A percentile compares a stretch with the other conserved stretches of the same genome.
Evolutionary conservation across 2,113 vertebrate genomes (phyloP).

Genomic region (Nannobrachium achirus): DNA sequence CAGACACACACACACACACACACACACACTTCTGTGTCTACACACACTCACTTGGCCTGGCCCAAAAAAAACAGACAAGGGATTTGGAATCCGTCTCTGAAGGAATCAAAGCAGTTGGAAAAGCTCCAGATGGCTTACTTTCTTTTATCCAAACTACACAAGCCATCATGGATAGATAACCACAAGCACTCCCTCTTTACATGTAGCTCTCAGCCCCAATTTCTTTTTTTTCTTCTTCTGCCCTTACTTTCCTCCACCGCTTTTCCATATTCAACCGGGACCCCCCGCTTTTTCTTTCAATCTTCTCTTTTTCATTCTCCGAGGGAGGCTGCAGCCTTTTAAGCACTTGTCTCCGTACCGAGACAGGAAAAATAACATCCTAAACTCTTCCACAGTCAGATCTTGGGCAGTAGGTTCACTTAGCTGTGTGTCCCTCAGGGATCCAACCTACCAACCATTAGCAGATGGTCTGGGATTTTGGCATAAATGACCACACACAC

Average conservation of each 20-base stretch:
- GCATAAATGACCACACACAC: background rate
- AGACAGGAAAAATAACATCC: constrained; percentile 49
- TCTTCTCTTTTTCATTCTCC: constrained; percentile 9
- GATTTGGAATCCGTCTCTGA: constrained; percentile 7
- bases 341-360: constrained; percentile 45
- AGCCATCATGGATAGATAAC: constrained; percentile 23
- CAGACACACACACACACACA: no score
- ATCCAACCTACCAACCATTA: constrained; percentile 43
- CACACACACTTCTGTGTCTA: background rate
- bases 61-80: background rate
- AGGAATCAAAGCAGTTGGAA: constrained; percentile 37
- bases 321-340: constrained; percentile 35
- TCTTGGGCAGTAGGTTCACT: constrained; percentile 40
- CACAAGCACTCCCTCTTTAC: constrained; percentile 3
- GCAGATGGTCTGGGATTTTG: constrained; percentile 44
- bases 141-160: constrained; percentile 24
- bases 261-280: background rate
- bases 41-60: constrained; percentile 16
- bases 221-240: constrained; percentile 1
- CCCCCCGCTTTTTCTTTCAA: constrained; percentile 2
- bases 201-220: background rate
- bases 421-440: constrained; percentile 18
- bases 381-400: no score
- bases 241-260: constrained; percentile 1
- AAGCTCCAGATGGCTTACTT: constrained; percentile 35